Base-by-base conservation (phyloP, 2,888 invertebrate species). In the Brenthis hecate region DNA sequence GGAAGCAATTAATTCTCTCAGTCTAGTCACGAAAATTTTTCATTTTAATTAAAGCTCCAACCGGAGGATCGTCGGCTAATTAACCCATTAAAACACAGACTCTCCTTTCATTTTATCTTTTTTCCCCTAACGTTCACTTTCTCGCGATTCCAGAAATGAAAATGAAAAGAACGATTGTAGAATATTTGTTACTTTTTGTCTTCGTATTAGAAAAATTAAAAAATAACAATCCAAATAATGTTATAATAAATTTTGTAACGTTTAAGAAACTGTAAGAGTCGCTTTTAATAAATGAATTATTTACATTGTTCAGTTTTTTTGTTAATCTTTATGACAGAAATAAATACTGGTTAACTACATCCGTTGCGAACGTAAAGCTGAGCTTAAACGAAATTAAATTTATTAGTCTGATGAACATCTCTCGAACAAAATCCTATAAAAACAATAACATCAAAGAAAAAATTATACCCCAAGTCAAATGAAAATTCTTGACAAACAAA, bases 61-160 rank as follows among this genome's bases (percentile, higher is more conserved):
- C 88, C 85, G 86, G 85, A 81, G 91, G 87, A 91, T 92, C 90
- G 88, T 82, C 83, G 85, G 87, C 92, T 92, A 92, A 92, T 92
- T 92, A 91, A 91, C 91, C 91, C 91, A 92, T 92, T 92, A 92
- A 90, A 92, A 91, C 86, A 87, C 88, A 86, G 89, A 86, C 85
- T 91, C 87, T 83, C 79, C 84, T 86, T 87, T 86, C 85, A 85
- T 92, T 89, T 84, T 85, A 84, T 87, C 85, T 88, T 89, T 89
- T 81, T 87, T 84, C 81, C 81, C 78, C 78, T 77, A 84, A 76
- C 85, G 86, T 87, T 88, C 87, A 86, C 86, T 88, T 88, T 89
- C 87, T 90, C 87, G 85, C 82, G 86, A 88, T 88, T 86, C 86
- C 83, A 79, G 79, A 84, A 89, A 88, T 82, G 81, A 85, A 85